Percentiles rank a stretch among this genome's conserved stretches.
Evolutionary conservation across 2,113 vertebrate genomes (phyloP).

Genomic region (Tympanuchus pallidicinctus): DNA sequence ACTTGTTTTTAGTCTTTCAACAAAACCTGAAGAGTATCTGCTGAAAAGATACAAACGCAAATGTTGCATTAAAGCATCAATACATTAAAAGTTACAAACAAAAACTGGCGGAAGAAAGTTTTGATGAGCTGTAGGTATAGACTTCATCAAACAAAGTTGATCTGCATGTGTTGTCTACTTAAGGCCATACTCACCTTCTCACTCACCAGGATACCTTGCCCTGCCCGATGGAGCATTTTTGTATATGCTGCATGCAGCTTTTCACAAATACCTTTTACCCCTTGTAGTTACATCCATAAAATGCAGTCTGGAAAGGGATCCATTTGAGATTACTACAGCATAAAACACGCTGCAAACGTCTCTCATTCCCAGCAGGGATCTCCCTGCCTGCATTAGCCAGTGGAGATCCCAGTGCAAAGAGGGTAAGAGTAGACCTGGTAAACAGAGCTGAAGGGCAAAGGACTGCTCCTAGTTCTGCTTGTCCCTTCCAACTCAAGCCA

Average conservation of each 20-base stretch:
- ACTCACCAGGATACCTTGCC: neutral
- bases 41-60: neutral
- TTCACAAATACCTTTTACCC: neutral
- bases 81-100: neutral
- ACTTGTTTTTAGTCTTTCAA: neutral
- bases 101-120: neutral
- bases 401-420: neutral
- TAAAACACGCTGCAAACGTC: neutral
- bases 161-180: rapidly evolving
- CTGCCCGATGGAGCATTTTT: too few relatives aligned
- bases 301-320: neutral
- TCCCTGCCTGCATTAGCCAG: neutral
- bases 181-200: rapidly evolving
- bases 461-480: neutral
- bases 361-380: neutral
- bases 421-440: neutral
- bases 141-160: neutral
- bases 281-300: neutral
- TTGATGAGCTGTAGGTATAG: neutral
- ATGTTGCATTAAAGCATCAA: neutral
- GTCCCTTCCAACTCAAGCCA: neutral
- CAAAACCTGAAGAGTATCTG: neutral
- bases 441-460: neutral
- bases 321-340: neutral
- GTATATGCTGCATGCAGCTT: neutral